Evolutionary conservation across 2,113 vertebrate species (phyloP).

Genomic region (Pygoscelis adeliae): DNA sequence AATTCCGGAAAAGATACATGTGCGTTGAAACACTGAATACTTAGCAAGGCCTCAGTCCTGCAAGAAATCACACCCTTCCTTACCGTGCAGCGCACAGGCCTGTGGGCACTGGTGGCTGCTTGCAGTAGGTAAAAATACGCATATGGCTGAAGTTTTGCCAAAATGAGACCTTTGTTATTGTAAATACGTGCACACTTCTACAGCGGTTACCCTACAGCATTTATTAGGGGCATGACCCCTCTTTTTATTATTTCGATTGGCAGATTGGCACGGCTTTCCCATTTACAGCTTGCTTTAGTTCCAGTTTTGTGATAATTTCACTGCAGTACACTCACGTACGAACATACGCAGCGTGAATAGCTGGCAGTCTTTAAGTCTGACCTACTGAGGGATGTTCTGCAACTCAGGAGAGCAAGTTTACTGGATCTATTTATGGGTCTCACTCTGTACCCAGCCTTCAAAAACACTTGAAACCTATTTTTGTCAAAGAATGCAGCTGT

Average conservation of each 20-base stretch:
- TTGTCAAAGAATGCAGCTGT: background rate
- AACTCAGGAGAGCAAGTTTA: background rate
- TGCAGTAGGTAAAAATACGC: fast-evolving
- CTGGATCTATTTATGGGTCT: background rate
- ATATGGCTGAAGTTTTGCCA: background rate
- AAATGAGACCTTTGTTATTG: background rate
- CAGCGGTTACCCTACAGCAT: background rate
- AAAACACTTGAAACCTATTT: background rate
- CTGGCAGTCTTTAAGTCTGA: fast-evolving
- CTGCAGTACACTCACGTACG: fast-evolving
- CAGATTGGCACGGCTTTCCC: background rate
- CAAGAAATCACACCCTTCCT: background rate
- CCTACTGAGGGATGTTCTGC: background rate
- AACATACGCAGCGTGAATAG: background rate
- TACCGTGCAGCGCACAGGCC: background rate
- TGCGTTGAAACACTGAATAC: background rate
- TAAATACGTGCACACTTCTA: background rate
- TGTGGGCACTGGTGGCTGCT: background rate
- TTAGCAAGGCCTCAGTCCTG: background rate
- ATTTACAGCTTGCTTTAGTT: background rate
- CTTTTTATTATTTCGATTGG: background rate
- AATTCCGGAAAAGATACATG: background rate
- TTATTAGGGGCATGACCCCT: background rate
- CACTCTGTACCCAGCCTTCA: background rate
- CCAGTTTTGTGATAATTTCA: background rate